Percentiles rank a stretch among this genome's conserved stretches.
These are phyloP conservation scores for Stigmatopora argus DNA, from an alignment of 2,113 vertebrate genomes.

Conservation along the genomic window DNA sequence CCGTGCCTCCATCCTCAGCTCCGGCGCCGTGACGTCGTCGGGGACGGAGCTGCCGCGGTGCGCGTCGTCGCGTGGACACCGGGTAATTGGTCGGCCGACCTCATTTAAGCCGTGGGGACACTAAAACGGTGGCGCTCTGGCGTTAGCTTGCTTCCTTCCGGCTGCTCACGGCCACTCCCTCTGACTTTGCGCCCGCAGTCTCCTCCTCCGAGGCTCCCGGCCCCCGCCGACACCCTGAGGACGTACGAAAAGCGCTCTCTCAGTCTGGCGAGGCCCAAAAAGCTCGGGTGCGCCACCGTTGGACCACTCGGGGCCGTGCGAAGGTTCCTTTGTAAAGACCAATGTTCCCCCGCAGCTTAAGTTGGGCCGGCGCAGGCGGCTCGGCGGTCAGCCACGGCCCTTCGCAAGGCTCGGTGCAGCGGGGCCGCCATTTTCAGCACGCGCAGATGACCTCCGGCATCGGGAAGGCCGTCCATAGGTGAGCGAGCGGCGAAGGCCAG, in stretches of 20 bases:
- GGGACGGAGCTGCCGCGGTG: conserved; percentile 67
- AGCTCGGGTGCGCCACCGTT: conserved; percentile 60
- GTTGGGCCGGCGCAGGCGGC: conserved; percentile 39
- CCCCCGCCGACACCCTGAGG: conserved; percentile 71
- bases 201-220: conserved; percentile 70
- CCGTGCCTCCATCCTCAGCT: conserved; percentile 52
- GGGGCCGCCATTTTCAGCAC: conserved; percentile 86
- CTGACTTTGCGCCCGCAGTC: conserved; percentile 40
- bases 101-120: too few relatives aligned
- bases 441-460: conserved; percentile 69
- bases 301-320: too few relatives aligned
- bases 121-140: neutral
- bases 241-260: conserved; percentile 76
- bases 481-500: conserved; percentile 17
- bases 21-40: conserved; percentile 70
- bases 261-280: conserved; percentile 72
- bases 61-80: conserved; percentile 71
- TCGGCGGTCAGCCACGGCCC: conserved; percentile 57
- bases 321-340: too few relatives aligned
- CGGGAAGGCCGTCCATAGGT: conserved; percentile 88
- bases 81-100: conserved; percentile 61
- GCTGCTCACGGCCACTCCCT: too few relatives aligned
- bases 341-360: conserved; percentile 40
- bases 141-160: neutral
- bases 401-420: conserved; percentile 76